Evolutionary conservation across 2,113 vertebrate genomes (phyloP).

Genomic region (Callospermophilus lateralis): DNA sequence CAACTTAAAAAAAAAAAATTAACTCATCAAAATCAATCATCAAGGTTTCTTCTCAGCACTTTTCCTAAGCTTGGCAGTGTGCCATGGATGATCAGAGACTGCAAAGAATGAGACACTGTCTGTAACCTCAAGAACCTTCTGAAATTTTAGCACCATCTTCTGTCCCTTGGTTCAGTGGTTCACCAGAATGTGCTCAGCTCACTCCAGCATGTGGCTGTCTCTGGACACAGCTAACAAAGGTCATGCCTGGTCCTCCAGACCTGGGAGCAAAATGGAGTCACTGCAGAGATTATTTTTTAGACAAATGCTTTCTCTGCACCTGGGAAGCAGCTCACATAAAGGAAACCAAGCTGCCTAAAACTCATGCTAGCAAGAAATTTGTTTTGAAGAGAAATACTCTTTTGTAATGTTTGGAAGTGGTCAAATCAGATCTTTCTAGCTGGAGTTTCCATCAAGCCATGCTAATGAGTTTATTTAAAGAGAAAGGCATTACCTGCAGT

Average conservation of each 20-base stretch:
- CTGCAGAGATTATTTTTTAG: background rate
- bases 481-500: background rate
- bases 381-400: slow-evolving; percentile 7
- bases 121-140: background rate
- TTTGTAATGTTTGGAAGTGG: background rate
- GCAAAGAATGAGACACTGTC: background rate
- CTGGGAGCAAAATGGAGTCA: background rate
- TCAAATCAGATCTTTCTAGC: background rate
- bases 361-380: background rate
- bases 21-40: background rate
- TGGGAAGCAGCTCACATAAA: background rate
- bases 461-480: slow-evolving; percentile 32
- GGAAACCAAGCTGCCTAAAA: background rate
- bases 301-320: background rate
- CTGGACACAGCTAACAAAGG: background rate
- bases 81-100: background rate
- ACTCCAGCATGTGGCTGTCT: background rate
- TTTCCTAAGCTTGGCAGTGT: background rate
- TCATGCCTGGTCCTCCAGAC: background rate
- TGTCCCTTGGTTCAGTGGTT: background rate
- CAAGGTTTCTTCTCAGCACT: background rate
- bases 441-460: background rate
- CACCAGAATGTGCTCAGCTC: background rate
- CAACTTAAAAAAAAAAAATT: background rate
- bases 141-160: background rate